Evolutionary conservation across 2,113 vertebrate genomes (phyloP).

Genomic region (Megalops atlanticus): DNA sequence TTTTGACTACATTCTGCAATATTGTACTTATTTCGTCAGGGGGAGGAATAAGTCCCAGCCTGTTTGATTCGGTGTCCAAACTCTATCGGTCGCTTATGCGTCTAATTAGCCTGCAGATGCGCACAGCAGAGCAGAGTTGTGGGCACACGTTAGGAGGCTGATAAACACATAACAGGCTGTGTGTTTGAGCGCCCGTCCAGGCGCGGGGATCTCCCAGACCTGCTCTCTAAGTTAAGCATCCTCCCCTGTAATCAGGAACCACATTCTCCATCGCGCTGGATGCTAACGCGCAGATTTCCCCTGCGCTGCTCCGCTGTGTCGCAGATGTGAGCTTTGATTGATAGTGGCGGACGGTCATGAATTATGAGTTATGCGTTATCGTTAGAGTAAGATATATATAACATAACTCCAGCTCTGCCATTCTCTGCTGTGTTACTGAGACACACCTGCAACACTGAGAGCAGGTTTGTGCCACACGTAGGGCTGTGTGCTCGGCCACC

Average conservation of each 20-base stretch:
- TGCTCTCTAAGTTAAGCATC: too few species aligned
- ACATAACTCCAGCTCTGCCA: too few species aligned
- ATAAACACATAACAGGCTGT: background rate
- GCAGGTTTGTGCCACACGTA: slow-evolving; percentile 58
- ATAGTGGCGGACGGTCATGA: too few species aligned
- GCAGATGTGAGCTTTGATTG: too few species aligned
- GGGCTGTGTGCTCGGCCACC: slow-evolving; percentile 13
- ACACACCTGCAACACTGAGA: slow-evolving; percentile 14
- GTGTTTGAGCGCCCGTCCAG: too few species aligned
- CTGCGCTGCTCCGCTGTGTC: too few species aligned
- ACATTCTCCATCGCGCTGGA: too few species aligned
- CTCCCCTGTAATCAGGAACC: too few species aligned
- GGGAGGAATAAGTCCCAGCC: background rate
- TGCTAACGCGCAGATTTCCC: too few species aligned
- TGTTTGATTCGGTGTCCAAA: background rate
- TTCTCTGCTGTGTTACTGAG: background rate
- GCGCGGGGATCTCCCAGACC: too few species aligned
- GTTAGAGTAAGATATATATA: too few species aligned
- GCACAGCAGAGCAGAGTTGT: background rate
- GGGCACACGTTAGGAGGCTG: background rate
- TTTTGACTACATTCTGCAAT: background rate
- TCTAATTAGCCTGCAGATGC: background rate
- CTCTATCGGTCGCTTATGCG: background rate
- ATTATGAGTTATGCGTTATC: background rate
- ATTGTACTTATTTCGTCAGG: background rate